phyloP scores from a whole-genome alignment of 2,797 vertebrate genomes.

The Mormyrus hasselquistii region DNA sequence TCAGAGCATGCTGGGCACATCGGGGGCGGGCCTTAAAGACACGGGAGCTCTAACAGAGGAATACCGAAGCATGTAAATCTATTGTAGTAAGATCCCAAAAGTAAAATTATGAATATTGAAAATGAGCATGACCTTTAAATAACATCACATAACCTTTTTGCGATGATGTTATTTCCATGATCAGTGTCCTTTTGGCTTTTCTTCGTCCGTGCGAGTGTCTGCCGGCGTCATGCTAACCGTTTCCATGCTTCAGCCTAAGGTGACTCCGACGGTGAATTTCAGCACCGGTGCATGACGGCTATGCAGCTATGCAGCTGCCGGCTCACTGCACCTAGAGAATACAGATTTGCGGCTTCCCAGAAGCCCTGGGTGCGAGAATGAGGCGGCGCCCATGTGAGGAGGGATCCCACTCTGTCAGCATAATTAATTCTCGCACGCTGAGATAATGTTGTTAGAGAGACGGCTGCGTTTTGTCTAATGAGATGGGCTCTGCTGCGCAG shows the following conservation, averaged over 20 bases:
- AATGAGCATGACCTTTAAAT: background rate
- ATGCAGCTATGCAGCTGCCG: background rate
- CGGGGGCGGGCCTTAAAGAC: background rate
- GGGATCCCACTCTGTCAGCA: conserved; percentile 8
- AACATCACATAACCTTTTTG: background rate
- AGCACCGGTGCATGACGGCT: background rate
- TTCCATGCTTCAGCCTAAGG: background rate
- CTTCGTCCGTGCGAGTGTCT: background rate
- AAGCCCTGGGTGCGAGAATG: background rate
- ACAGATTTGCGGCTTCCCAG: background rate
- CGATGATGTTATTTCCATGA: background rate
- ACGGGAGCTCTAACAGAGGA: background rate
- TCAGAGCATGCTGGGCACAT: background rate
- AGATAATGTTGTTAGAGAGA: conserved; percentile 20
- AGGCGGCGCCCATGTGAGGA: background rate
- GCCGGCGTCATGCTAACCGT: background rate
- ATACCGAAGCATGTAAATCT: background rate
- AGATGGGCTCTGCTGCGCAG: conserved; percentile 9
- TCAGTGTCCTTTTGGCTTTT: background rate
- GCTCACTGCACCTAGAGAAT: background rate
- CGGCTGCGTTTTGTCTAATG: conserved; percentile 22
- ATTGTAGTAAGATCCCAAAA: background rate
- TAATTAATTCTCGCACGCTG: conserved; percentile 20
- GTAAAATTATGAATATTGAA: background rate
- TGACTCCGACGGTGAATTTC: background rate